Evolutionary conservation across 2,888 invertebrate species (phyloP).

Genomic region (Drosophila mettleri): DNA sequence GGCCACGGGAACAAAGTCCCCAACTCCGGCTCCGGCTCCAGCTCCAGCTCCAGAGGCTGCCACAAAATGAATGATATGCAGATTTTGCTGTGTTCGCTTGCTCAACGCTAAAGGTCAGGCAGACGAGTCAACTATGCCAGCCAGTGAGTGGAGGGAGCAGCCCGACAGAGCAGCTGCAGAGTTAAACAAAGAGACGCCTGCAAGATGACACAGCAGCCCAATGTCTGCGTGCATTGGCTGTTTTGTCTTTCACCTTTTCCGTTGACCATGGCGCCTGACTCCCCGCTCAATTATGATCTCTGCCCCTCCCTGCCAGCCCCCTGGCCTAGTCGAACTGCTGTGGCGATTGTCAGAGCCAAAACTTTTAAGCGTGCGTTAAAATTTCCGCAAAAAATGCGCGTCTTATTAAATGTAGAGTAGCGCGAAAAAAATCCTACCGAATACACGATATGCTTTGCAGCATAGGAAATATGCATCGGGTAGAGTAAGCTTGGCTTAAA

Average conservation of each 20-base stretch:
- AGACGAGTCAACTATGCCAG: constrained; percentile 34
- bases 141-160: background rate
- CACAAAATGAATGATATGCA: constrained; percentile 73
- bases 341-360: constrained; percentile 46
- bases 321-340: background rate
- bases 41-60: constrained; percentile 18
- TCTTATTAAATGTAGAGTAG: constrained; percentile 40
- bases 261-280: constrained; percentile 72
- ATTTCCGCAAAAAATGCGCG: constrained; percentile 48
- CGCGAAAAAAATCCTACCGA: background rate
- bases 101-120: constrained; percentile 66
- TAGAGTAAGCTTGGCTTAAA: too few relatives aligned
- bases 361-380: constrained; percentile 57
- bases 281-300: constrained; percentile 1
- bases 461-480: too few relatives aligned
- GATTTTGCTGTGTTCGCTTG: constrained; percentile 50
- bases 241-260: constrained; percentile 70
- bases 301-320: background rate
- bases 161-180: constrained; percentile 41
- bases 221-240: constrained; percentile 33
- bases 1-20: constrained; percentile 11
- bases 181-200: constrained; percentile 70
- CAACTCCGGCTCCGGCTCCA: constrained; percentile 7
- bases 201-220: constrained; percentile 71
- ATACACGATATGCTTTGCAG: background rate